Conservation (phyloP, 2,113 vertebrate genomes). For the Dipodomys merriami region DNA sequence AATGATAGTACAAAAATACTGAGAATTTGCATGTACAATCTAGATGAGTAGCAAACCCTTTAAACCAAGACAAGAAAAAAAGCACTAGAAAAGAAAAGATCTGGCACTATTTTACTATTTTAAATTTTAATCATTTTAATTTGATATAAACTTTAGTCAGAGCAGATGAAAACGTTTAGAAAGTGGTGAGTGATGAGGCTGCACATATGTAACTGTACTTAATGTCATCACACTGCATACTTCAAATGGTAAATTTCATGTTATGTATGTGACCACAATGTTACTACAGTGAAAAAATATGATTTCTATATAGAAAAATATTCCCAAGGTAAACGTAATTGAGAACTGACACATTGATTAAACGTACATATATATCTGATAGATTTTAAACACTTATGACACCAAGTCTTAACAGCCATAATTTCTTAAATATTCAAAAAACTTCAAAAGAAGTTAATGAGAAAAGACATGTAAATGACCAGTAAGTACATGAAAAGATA, state of each 20-base stretch:
- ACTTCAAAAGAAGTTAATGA: constrained; percentile 45
- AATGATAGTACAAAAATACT: neutral
- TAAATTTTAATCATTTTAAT: constrained; percentile 12
- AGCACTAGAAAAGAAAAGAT: neutral
- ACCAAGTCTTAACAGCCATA: constrained; percentile 44
- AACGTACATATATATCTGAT: neutral
- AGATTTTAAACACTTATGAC: constrained; percentile 42
- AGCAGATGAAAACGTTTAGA: neutral
- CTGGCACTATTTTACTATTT: neutral
- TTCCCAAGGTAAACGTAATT: neutral
- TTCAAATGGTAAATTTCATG: neutral
- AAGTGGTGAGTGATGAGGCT: neutral
- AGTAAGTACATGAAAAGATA: too few relatives aligned
- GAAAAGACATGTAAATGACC: constrained; percentile 9
- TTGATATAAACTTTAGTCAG: neutral
- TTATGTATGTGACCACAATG: neutral
- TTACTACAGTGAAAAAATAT: neutral
- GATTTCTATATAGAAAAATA: constrained; percentile 35
- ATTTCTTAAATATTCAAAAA: constrained; percentile 19
- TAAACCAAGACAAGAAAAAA: neutral
- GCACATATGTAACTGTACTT: neutral
- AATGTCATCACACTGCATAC: neutral
- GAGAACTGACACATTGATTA: neutral
- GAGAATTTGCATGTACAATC: neutral
- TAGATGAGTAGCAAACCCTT: neutral